phyloP scores from a whole-genome alignment of 2,888 invertebrate species.

The Platycheirus albimanus region DNA sequence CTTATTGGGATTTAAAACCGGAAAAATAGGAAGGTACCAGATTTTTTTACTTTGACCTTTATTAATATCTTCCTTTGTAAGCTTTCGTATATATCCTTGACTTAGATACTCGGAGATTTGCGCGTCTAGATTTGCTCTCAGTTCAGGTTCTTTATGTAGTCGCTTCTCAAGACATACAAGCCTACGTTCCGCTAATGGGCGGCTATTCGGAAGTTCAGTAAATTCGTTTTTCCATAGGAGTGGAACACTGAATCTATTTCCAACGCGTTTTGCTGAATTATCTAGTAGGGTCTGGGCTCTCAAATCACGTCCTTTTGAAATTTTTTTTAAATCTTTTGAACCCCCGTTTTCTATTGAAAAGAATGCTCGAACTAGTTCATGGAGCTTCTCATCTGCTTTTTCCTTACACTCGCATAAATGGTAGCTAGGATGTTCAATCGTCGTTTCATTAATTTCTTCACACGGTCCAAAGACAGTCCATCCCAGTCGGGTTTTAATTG shows the following conservation, averaged over 20 bases:
- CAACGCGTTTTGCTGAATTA: not conserved
- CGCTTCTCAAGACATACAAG: constrained; percentile 14
- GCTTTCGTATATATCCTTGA: constrained; percentile 66
- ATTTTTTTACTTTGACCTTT: constrained; percentile 40
- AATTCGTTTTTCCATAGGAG: too few relatives aligned
- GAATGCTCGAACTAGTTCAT: not conserved
- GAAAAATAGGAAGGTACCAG: too few relatives aligned
- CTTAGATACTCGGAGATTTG: constrained; percentile 56
- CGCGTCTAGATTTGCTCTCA: constrained; percentile 31
- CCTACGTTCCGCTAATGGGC: constrained; percentile 3
- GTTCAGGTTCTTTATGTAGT: constrained; percentile 29
- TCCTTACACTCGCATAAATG: not conserved
- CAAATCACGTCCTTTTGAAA: not conserved
- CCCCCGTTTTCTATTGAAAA: not conserved
- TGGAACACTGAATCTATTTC: not conserved
- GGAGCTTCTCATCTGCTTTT: too few relatives aligned
- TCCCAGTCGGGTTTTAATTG: not conserved
- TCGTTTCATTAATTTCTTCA: not conserved
- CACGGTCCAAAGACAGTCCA: not conserved
- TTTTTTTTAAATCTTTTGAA: not conserved
- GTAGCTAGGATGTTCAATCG: not conserved
- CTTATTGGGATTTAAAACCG: constrained; percentile 77
- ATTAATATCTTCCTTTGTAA: constrained; percentile 45
- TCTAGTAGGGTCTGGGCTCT: not conserved
- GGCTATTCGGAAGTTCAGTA: constrained; percentile 17